Base-by-base conservation (phyloP, 2,888 invertebrate species). In the Sphaerophoria rueppellii region DNA sequence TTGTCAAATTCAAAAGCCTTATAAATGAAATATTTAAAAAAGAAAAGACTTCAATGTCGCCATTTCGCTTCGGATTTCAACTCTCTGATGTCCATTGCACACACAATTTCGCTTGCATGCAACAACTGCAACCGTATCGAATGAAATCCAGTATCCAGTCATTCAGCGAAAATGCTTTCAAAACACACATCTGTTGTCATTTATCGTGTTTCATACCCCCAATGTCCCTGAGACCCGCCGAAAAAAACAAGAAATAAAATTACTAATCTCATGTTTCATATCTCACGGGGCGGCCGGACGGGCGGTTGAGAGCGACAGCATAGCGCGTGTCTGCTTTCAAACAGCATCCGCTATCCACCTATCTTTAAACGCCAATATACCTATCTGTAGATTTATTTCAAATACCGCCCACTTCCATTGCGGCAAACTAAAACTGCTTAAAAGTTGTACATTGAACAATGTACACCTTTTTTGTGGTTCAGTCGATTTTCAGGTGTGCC, bases 311-410 rank as follows among this genome's bases (percentile, higher is more conserved):
- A 16, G 16, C 16, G 16, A 9, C 16, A 16, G 16, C 67, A 55
- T 54, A 82, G 54, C 83, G 83, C 80, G 83, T 83, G 83, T 76
- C 75, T 61, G 75, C 71, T 80, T 83, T 83, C 80, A 80, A 82
- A 79, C 46, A 67, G 37, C 65, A 82, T 74, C 71, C 61, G 24
- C 71, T 34, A 4, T 24, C 24, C 24, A 24, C 24, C 2, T 60
- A 60, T 60, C 35, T 57, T 6, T 11, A 67, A 9, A n/a, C n/a
- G 37, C 40, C 16, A 24, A 24, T 24, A 24, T 24, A n/a, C n/a
- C 52, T 9, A 43, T 7, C 7, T 40, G 16, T 24, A 67, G 6
- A 54, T n/a, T n/a, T 40, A 6, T 54, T 67, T 54, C 4, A 40
- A 54, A 32, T 34, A 32, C 52, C 72, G 40, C 72, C 61, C 54